A percentile compares a stretch with the other conserved stretches of the same genome.
Conservation (phyloP, 2,888 invertebrate genomes). For the Escarpia spicata region DNA sequence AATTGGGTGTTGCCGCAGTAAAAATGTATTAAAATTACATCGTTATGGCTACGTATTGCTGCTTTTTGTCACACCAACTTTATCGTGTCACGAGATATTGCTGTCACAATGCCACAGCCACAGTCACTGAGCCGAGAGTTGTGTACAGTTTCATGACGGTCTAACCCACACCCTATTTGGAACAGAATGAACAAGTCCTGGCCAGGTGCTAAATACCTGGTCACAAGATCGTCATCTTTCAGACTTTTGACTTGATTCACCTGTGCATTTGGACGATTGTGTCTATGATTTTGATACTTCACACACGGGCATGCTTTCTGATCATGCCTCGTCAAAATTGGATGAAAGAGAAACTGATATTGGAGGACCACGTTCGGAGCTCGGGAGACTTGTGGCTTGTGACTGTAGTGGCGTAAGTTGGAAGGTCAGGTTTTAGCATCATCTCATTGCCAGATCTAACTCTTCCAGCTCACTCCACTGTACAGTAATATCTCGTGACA, state of each 20-base stretch:
- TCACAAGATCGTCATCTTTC: not conserved
- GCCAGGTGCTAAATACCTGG: constrained; percentile 9
- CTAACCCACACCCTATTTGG: not conserved
- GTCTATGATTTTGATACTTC: not conserved
- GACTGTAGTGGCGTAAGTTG: constrained; percentile 67
- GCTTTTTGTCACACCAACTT: not conserved
- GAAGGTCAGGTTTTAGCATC: constrained; percentile 73
- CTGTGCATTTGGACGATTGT: not conserved
- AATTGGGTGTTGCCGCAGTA: not conserved
- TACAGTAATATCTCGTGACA: constrained; percentile 36
- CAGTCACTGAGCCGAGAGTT: not conserved
- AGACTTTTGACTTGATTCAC: not conserved
- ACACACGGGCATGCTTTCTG: not conserved
- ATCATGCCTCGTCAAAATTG: not conserved
- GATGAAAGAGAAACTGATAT: not conserved
- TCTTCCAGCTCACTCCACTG: constrained; percentile 75
- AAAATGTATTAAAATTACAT: not conserved
- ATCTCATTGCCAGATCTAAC: constrained; percentile 76
- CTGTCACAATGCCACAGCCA: not conserved
- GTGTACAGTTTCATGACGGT: not conserved
- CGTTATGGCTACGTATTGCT: not conserved
- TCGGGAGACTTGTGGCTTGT: not conserved
- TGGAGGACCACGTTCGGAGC: not conserved
- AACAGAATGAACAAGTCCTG: not conserved
- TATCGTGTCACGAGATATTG: not conserved